Conservation (phyloP, 30 jellyfish, hydroid and myxozoan species). For the Aurelia aurita complex sp. Pacific region DNA sequence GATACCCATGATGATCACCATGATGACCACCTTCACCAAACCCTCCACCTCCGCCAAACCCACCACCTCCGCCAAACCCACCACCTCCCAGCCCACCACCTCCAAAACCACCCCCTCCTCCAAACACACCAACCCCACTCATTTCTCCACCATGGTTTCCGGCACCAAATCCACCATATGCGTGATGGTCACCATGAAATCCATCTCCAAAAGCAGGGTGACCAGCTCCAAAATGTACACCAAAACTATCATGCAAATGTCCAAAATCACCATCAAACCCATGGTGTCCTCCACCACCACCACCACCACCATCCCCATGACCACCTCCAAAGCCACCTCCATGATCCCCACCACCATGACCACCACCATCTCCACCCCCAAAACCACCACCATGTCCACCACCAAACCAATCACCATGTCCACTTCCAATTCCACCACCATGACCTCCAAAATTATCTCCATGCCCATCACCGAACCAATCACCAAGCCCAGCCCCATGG, state of each 20-base stretch:
- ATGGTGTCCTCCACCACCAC: slow-evolving; percentile 25
- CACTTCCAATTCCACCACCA: slow-evolving; percentile 18
- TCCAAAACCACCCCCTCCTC: slow-evolving; percentile 22
- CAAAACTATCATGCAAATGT: slow-evolving; percentile 10
- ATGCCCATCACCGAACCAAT: slow-evolving; percentile 11
- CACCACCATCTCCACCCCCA: slow-evolving; percentile 12
- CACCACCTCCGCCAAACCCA: slow-evolving; percentile 21
- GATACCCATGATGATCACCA: slow-evolving; percentile 14
- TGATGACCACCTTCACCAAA: slow-evolving; percentile 10
- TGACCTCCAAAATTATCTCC: slow-evolving; percentile 27
- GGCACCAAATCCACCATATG: slow-evolving; percentile 1
- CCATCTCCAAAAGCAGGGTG: slow-evolving; percentile 50
- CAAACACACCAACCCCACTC: slow-evolving; percentile 12
- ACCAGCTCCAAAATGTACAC: slow-evolving; percentile 47
- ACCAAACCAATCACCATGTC: slow-evolving; percentile 36
- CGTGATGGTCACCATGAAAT: slow-evolving; percentile 25
- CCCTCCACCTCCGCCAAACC: slow-evolving; percentile 5
- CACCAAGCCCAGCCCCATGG: slow-evolving; percentile 31
- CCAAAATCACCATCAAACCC: slow-evolving; percentile 41
- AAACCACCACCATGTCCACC: slow-evolving; percentile 40
- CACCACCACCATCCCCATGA: not conserved
- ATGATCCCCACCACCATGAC: not conserved
- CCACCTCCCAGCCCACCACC: slow-evolving; percentile 35
- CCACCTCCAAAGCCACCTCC: slow-evolving; percentile 44
- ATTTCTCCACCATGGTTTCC: too few species aligned